phyloP scores from a whole-genome alignment of 1,140 invertebrate species.

The Lepidurus arcticus region DNA sequence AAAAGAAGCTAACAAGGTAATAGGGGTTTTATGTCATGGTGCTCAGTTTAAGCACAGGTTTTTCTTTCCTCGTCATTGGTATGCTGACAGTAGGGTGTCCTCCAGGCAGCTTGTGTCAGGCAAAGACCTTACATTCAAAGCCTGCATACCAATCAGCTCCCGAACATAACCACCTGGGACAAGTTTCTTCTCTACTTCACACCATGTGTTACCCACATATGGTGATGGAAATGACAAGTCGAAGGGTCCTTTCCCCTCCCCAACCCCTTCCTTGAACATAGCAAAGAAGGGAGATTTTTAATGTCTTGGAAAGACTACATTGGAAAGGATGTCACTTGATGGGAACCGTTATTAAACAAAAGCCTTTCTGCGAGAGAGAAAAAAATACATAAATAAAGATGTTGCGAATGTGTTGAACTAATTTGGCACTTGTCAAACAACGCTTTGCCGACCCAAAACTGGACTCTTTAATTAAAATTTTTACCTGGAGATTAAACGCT shows the following conservation, averaged over 20 bases:
- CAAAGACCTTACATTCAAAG: background rate
- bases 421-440: background rate
- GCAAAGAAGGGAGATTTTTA: background rate
- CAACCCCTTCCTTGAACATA: background rate
- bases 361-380: no score
- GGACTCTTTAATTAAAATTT: background rate
- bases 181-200: background rate
- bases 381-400: no score
- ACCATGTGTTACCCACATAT: constrained; percentile 5
- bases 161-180: constrained; percentile 21
- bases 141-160: constrained; percentile 1
- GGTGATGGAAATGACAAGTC: background rate
- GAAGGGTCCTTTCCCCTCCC: background rate
- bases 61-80: background rate
- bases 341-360: background rate
- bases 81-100: background rate
- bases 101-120: constrained; percentile 5
- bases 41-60: background rate
- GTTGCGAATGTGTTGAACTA: no score
- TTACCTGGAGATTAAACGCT: background rate
- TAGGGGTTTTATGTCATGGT: constrained; percentile 7
- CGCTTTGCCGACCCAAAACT: background rate
- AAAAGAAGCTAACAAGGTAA: constrained; percentile 9
- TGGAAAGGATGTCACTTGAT: background rate
- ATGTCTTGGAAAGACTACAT: background rate